phyloP scores from a whole-genome alignment of 2,888 invertebrate species.

The Synergus laeviventris region DNA sequence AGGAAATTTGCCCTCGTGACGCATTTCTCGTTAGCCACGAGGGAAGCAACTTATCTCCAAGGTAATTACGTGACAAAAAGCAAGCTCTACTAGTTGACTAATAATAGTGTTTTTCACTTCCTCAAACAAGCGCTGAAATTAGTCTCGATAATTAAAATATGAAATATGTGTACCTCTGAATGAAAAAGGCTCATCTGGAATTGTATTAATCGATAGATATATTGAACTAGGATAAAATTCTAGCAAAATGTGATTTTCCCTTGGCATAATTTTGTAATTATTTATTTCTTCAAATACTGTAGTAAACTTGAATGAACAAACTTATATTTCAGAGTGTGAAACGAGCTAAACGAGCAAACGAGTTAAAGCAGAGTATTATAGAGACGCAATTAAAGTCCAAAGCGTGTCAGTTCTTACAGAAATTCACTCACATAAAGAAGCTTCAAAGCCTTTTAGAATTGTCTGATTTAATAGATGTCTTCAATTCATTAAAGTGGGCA shows the following conservation, averaged over 20 bases:
- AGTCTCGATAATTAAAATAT: neutral
- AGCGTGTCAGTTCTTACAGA: too few species aligned
- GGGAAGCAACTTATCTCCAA: neutral
- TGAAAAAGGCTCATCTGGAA: neutral
- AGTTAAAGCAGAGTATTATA: too few species aligned
- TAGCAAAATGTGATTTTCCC: too few species aligned
- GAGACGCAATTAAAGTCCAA: too few species aligned
- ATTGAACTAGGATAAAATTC: too few species aligned
- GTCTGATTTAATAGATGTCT: too few species aligned
- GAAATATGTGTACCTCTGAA: neutral
- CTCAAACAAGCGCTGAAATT: neutral
- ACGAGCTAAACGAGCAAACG: too few species aligned
- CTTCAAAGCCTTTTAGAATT: too few species aligned
- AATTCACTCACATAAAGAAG: too few species aligned
- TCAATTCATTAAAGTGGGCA: too few species aligned
- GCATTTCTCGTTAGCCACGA: conserved; percentile 16
- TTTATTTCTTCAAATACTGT: neutral
- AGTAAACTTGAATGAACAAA: neutral
- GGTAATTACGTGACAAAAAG: neutral
- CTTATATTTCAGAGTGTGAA: neutral
- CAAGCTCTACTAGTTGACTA: neutral
- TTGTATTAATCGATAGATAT: too few species aligned
- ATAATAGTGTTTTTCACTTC: conserved; percentile 15
- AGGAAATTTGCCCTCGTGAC: neutral
- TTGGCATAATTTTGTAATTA: neutral